A percentile compares a stretch with the other conserved stretches of the same genome.
phyloP scores from a whole-genome alignment of 1,140 invertebrate genomes.

The Paralvinella palmiformis region DNA sequence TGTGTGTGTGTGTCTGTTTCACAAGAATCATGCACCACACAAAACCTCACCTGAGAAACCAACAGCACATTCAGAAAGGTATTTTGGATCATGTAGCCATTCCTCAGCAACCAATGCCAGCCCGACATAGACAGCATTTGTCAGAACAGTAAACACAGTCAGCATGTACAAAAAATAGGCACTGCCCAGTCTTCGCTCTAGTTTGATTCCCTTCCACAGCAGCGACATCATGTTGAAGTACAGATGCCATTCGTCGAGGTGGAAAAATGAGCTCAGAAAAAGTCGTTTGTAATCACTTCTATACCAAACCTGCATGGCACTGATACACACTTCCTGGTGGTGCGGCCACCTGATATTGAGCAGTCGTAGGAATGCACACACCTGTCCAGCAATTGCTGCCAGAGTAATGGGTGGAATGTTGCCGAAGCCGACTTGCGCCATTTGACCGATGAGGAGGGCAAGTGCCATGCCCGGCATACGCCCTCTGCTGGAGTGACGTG shows the following conservation, averaged over 20 bases:
- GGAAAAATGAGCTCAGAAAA: constrained; percentile 60
- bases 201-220: constrained; percentile 55
- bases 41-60: constrained; percentile 59
- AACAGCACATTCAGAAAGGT: constrained; percentile 59
- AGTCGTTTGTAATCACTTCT: constrained; percentile 57
- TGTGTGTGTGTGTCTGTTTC: too few relatives aligned
- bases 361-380: constrained; percentile 41
- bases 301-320: constrained; percentile 54
- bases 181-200: constrained; percentile 57
- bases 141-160: constrained; percentile 54
- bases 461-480: constrained; percentile 29
- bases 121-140: constrained; percentile 55
- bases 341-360: constrained; percentile 23
- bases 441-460: constrained; percentile 30
- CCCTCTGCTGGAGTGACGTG: too few relatives aligned
- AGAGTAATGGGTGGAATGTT: constrained; percentile 63
- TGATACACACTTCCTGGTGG: constrained; percentile 58
- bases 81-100: constrained; percentile 34
- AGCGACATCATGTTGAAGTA: constrained; percentile 72
- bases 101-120: constrained; percentile 42
- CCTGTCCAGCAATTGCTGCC: constrained; percentile 48
- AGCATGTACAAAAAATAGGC: constrained; percentile 58
- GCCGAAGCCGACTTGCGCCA: constrained; percentile 53
- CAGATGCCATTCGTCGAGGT: constrained; percentile 66
- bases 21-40: neutral